Conservation (phyloP, 2,113 vertebrate genomes). For the Hoplias malabaricus region DNA sequence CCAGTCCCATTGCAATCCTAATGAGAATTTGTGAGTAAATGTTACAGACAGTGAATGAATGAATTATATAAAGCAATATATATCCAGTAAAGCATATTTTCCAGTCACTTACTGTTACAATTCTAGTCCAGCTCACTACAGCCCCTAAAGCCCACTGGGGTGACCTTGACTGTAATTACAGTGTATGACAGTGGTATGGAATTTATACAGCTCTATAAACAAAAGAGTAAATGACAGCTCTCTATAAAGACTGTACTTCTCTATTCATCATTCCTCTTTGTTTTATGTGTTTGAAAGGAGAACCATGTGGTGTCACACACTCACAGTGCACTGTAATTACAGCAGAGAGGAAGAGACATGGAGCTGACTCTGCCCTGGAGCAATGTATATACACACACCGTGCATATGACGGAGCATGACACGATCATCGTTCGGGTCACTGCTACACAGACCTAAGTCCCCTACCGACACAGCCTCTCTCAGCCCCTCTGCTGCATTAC, state of each 20-base stretch:
- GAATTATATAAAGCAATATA: no score
- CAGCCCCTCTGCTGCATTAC: neutral
- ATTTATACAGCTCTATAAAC: neutral
- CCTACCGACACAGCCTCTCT: neutral
- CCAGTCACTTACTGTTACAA: no score
- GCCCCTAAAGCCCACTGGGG: no score
- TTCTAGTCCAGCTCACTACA: no score
- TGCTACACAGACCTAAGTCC: no score
- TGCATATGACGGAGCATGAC: neutral
- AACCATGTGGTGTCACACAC: neutral
- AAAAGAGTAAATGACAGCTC: neutral
- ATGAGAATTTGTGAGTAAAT: no score
- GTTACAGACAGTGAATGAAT: no score
- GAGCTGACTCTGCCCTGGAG: neutral
- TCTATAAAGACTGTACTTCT: neutral
- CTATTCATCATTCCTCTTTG: neutral
- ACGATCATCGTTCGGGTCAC: neutral
- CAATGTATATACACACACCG: no score
- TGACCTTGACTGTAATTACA: neutral
- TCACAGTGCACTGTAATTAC: slow-evolving; percentile 22
- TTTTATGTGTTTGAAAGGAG: neutral
- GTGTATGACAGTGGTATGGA: neutral
- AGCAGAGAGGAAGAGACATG: neutral
- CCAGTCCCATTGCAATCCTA: no score
- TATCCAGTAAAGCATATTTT: no score